Conservation (phyloP, 2,113 vertebrate genomes). For the Etheostoma spectabile region DNA sequence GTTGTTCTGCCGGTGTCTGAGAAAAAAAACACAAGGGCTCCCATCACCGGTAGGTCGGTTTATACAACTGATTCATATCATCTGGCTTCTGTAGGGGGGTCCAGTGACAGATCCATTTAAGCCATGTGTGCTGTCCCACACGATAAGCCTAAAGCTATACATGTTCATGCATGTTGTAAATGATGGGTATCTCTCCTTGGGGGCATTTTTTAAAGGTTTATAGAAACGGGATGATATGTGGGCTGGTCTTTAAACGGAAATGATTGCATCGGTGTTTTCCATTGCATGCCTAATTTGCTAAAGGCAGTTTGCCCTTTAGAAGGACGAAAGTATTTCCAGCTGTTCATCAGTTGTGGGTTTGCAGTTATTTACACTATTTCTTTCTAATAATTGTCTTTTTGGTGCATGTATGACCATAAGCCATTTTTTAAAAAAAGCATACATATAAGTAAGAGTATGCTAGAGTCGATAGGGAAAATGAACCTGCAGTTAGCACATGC, state of each 20-base stretch:
- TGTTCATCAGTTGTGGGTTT: background rate
- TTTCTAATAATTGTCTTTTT: background rate
- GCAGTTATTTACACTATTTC: background rate
- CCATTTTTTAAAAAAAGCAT: background rate
- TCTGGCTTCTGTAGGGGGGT: slow-evolving; percentile 20
- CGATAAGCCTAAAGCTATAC: background rate
- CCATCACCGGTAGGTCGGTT: slow-evolving; percentile 32
- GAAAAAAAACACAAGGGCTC: slow-evolving; percentile 35
- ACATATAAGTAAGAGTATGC: background rate
- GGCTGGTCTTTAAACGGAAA: slow-evolving; percentile 2
- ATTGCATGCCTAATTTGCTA: background rate
- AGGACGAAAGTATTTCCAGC: background rate
- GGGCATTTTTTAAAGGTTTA: background rate
- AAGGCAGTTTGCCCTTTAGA: background rate
- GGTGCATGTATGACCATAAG: background rate
- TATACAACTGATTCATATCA: slow-evolving; percentile 46
- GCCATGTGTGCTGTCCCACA: slow-evolving; percentile 13
- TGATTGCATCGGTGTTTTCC: background rate
- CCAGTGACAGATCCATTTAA: slow-evolving; percentile 34
- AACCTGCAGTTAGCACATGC: background rate
- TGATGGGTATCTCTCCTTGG: background rate
- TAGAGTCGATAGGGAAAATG: background rate
- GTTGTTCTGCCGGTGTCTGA: slow-evolving; percentile 40
- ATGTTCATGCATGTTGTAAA: background rate
- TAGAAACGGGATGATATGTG: background rate